Percentiles rank a stretch among this genome's conserved stretches.
Evolutionary conservation across 2,113 vertebrate genomes (phyloP).

Genomic region (Merops nubicus): DNA sequence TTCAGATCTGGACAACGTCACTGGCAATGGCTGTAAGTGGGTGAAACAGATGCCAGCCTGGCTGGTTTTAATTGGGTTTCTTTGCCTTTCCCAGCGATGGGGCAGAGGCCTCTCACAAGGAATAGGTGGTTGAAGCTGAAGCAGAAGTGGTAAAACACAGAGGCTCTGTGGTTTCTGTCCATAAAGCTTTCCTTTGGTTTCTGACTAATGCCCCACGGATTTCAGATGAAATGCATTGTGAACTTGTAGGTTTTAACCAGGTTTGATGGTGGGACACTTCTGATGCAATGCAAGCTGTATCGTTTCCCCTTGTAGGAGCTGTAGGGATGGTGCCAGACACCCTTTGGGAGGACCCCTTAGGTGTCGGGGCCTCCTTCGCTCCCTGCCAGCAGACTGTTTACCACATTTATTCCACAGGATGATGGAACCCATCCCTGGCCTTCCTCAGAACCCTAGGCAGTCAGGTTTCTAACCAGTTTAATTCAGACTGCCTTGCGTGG

Average conservation of each 20-base stretch:
- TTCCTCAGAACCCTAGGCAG: neutral
- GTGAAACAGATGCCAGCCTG: neutral
- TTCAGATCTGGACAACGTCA: neutral
- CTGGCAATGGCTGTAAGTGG: neutral
- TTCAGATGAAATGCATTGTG: neutral
- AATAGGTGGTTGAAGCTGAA: neutral
- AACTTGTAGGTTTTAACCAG: neutral
- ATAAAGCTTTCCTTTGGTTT: neutral
- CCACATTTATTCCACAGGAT: neutral
- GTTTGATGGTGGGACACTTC: neutral
- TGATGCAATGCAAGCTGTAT: neutral
- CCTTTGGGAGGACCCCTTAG: rapidly evolving
- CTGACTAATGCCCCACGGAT: neutral
- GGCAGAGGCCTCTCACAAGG: neutral
- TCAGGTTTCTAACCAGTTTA: neutral
- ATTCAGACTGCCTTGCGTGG: neutral
- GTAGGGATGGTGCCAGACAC: rapidly evolving
- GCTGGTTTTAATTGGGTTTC: neutral
- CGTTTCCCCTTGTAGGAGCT: neutral
- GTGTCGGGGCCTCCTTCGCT: neutral
- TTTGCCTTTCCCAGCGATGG: neutral
- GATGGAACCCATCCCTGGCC: neutral
- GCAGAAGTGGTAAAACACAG: neutral
- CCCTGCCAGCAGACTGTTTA: neutral
- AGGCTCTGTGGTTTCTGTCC: neutral